A percentile compares a stretch with the other conserved stretches of the same genome.
These are phyloP conservation scores for Cyclina sinensis DNA, from an alignment of 1,140 invertebrate species.

Conservation along the genomic window DNA sequence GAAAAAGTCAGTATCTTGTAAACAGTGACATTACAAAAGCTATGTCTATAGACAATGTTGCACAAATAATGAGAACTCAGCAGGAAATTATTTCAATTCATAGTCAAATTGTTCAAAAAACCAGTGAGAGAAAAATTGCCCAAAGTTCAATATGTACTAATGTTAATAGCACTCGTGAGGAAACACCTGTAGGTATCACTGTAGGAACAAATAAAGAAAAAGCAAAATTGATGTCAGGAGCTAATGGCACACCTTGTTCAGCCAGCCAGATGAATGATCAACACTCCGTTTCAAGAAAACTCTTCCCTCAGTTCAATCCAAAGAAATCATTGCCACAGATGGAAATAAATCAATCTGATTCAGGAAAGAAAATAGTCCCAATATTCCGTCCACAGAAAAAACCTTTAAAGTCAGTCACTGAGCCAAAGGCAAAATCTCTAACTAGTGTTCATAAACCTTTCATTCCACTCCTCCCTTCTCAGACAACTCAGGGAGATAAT, in stretches of 20 bases:
- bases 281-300: not conserved
- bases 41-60: too few relatives aligned
- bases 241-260: not conserved
- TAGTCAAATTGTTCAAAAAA: too few relatives aligned
- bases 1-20: too few relatives aligned
- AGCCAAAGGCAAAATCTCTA: not conserved
- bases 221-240: not conserved
- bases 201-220: not conserved
- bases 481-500: too few relatives aligned
- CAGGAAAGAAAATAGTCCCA: slow-evolving; percentile 13
- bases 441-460: not conserved
- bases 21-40: too few relatives aligned
- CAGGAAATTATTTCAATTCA: too few relatives aligned
- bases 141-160: too few relatives aligned
- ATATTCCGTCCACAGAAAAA: slow-evolving; percentile 20
- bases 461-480: not conserved
- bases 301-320: slow-evolving; percentile 48
- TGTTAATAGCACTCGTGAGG: too few relatives aligned
- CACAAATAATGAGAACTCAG: too few relatives aligned
- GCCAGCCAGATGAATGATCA: not conserved
- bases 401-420: not conserved
- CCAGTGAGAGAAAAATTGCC: too few relatives aligned
- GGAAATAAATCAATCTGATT: not conserved
- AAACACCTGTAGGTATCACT: not conserved
- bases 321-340: slow-evolving; percentile 12